Percentiles rank a stretch among this genome's conserved stretches.
Evolutionary conservation across 1,140 invertebrate genomes (phyloP).

Genomic region (Diabrotica undecimpunctata): DNA sequence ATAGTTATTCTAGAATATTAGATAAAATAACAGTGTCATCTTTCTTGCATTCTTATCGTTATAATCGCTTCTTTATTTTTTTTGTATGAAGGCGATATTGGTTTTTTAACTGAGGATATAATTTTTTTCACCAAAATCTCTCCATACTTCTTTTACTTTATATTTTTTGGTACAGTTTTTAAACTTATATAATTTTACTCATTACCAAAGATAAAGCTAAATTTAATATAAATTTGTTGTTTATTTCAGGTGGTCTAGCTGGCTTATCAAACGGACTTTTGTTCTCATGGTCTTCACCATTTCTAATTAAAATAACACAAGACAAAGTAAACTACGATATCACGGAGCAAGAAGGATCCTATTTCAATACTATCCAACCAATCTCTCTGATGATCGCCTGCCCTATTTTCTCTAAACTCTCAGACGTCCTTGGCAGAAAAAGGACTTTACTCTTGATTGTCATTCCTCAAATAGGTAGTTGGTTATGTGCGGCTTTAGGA

Average conservation of each 20-base stretch:
- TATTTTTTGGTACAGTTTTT: too few species aligned
- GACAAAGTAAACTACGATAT: conserved; percentile 26
- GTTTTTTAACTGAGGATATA: too few species aligned
- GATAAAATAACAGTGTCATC: too few species aligned
- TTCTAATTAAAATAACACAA: conserved; percentile 15
- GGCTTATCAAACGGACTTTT: conserved; percentile 14
- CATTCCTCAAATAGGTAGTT: conserved; percentile 26
- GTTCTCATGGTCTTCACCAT: conserved; percentile 27
- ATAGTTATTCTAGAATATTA: too few species aligned
- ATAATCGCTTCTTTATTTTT: too few species aligned
- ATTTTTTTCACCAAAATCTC: too few species aligned
- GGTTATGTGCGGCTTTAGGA: conserved; percentile 27
- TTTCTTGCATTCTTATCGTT: too few species aligned
- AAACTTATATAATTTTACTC: too few species aligned
- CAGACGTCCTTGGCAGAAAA: conserved; percentile 31
- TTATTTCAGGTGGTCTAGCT: conserved; percentile 6
- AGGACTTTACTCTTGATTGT: conserved; percentile 24
- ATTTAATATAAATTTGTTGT: too few species aligned
- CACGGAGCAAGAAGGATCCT: conserved; percentile 17
- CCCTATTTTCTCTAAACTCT: conserved; percentile 25
- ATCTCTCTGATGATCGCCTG: conserved; percentile 16
- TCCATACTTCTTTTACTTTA: too few species aligned
- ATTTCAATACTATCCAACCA: conserved; percentile 14
- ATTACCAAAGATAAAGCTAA: too few species aligned
- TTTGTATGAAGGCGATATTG: too few species aligned